These are phyloP conservation scores for Schizaphis graminum DNA, from an alignment of 2,888 invertebrate genomes.

Conservation along the genomic window DNA sequence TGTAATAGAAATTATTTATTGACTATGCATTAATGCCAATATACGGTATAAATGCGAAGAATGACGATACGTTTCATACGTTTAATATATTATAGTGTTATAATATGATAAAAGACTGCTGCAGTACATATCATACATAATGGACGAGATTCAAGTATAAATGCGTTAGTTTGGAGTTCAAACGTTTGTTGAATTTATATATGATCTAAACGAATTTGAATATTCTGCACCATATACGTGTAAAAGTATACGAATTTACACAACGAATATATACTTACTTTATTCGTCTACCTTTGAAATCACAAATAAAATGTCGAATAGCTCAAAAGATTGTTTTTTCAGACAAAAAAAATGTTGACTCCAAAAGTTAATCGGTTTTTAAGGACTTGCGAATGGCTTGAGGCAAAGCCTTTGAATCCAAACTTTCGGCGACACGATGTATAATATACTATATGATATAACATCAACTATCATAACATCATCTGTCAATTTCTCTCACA, in stretches of 20 bases:
- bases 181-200: neutral
- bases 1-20: neutral
- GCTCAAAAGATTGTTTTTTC: neutral
- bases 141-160: neutral
- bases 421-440: neutral
- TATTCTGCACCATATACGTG: neutral
- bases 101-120: neutral
- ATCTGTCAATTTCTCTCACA: slow-evolving; percentile 12
- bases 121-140: neutral
- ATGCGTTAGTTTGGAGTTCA: neutral
- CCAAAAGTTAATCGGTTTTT: slow-evolving; percentile 14
- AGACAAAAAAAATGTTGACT: neutral
- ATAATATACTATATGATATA: neutral
- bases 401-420: neutral
- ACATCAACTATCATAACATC: no score
- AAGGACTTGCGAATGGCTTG: neutral
- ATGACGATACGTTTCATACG: neutral
- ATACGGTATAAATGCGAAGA: neutral
- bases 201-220: neutral
- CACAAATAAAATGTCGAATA: neutral
- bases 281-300: neutral
- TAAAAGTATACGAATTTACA: neutral
- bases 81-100: neutral
- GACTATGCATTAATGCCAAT: neutral
- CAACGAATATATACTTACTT: neutral